phyloP scores from a whole-genome alignment of 2,113 vertebrate species.

The Numenius arquata region DNA sequence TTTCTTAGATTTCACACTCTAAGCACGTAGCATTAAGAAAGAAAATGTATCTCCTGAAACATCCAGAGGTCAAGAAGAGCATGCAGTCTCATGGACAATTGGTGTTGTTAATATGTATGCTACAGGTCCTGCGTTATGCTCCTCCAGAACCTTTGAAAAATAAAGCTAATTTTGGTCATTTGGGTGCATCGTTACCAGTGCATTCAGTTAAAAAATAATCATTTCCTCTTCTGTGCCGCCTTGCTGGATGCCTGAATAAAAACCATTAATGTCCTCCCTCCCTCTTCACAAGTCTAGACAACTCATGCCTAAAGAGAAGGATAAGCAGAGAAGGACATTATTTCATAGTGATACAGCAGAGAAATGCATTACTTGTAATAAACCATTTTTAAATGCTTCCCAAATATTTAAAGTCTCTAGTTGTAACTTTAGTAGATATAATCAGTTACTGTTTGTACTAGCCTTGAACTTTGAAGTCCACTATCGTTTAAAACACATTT shows the following conservation, averaged over 20 bases:
- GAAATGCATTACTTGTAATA: background rate
- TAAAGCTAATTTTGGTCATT: conserved; percentile 34
- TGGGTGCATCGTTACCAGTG: background rate
- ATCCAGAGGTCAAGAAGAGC: background rate
- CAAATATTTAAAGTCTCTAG: background rate
- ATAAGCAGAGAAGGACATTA: background rate
- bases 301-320: background rate
- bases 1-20: conserved; percentile 21
- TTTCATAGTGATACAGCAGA: background rate
- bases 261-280: background rate
- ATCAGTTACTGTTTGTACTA: background rate
- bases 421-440: background rate
- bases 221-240: conserved; percentile 24
- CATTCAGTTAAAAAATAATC: conserved; percentile 44
- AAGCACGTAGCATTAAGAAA: background rate
- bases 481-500: background rate
- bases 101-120: conserved; percentile 27
- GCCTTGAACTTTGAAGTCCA: background rate
- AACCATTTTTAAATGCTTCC: background rate
- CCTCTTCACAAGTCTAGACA: background rate
- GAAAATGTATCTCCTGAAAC: background rate
- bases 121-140: background rate
- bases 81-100: background rate
- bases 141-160: conserved; percentile 32
- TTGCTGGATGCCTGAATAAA: conserved; percentile 19